Conservation (phyloP, 2,113 vertebrate genomes). For the Bungarus multicinctus region DNA sequence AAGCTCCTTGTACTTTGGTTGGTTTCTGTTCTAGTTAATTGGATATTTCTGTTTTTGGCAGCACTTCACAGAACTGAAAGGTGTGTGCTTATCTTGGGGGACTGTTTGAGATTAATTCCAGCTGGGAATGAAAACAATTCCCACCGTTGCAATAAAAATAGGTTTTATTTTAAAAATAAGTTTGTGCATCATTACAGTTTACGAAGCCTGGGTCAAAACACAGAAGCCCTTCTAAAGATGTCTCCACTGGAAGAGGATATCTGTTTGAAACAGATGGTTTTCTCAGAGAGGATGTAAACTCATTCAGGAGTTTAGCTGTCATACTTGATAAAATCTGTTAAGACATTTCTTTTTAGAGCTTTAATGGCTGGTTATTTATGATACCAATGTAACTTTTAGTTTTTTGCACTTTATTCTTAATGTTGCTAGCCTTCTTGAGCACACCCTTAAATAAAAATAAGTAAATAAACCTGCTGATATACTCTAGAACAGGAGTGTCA, state of each 20-base stretch:
- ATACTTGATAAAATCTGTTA: not conserved
- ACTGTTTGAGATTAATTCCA: too few species aligned
- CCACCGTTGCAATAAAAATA: too few species aligned
- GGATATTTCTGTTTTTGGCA: too few species aligned
- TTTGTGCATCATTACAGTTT: too few species aligned
- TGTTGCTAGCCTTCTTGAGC: not conserved
- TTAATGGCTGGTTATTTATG: not conserved
- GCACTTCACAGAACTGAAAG: too few species aligned
- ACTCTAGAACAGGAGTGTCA: not conserved
- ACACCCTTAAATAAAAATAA: not conserved
- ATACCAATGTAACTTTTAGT: not conserved
- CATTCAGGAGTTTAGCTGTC: not conserved
- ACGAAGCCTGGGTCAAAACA: too few species aligned
- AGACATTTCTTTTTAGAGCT: not conserved
- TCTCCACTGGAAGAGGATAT: not conserved
- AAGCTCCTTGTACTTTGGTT: too few species aligned
- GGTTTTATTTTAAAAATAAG: too few species aligned
- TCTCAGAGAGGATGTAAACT: not conserved
- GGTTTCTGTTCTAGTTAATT: too few species aligned
- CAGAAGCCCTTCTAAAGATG: not conserved
- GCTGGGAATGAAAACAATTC: too few species aligned
- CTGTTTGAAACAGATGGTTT: not conserved
- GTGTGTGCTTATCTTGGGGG: too few species aligned
- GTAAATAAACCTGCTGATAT: not conserved
- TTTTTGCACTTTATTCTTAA: not conserved